phyloP scores from a whole-genome alignment of 2,888 invertebrate genomes.

The Xestobium rufovillosum region DNA sequence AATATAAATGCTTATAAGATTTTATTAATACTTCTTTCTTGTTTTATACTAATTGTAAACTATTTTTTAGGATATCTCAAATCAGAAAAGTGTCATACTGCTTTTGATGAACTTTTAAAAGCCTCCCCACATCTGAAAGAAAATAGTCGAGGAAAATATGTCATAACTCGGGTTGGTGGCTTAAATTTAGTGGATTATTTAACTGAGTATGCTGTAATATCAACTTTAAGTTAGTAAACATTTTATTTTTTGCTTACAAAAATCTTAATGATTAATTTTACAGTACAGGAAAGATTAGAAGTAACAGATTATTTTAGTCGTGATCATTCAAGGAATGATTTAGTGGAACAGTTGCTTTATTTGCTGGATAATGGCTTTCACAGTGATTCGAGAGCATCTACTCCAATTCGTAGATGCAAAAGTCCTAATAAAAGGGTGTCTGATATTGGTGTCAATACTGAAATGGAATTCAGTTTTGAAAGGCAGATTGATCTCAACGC shows the following conservation, averaged over 20 bases:
- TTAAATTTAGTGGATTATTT: conserved; percentile 37
- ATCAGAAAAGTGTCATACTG: neutral
- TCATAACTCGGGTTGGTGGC: conserved; percentile 36
- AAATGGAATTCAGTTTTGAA: conserved; percentile 16
- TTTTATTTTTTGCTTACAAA: neutral
- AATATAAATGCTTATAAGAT: neutral
- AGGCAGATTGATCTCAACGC: conserved; percentile 28
- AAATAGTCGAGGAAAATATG: conserved; percentile 26
- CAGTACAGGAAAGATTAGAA: conserved; percentile 38
- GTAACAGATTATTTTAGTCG: conserved; percentile 31
- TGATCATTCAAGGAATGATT: conserved; percentile 20
- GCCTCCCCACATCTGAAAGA: neutral
- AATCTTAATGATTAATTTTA: conserved; percentile 19
- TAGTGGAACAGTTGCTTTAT: conserved; percentile 34
- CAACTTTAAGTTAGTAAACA: conserved; percentile 33
- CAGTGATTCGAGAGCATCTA: too few species aligned
- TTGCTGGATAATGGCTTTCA: conserved; percentile 31
- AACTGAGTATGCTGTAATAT: conserved; percentile 36
- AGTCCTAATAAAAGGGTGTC: conserved; percentile 21
- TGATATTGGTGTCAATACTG: conserved; percentile 16
- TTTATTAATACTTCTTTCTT: neutral
- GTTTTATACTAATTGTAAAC: neutral
- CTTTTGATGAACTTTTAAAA: neutral
- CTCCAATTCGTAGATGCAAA: conserved; percentile 15
- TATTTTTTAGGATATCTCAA: neutral